Conservation (phyloP, 1,140 invertebrate genomes). For the Physella acuta region DNA sequence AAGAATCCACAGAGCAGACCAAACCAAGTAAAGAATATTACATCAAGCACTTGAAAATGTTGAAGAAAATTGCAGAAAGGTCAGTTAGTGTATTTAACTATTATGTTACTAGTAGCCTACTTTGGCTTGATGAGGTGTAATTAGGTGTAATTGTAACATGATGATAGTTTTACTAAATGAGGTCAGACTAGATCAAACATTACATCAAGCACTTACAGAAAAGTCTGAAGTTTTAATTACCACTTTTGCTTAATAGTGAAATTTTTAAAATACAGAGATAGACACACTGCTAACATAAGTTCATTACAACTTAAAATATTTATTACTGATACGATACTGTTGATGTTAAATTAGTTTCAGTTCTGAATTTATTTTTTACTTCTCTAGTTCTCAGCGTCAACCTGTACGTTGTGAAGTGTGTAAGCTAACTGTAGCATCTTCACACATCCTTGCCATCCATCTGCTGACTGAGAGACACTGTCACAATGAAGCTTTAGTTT, state of each 20-base stretch:
- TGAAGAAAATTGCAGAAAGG: slow-evolving; percentile 13
- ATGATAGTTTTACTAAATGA: no score
- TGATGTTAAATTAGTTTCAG: neutral
- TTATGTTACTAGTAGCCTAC: no score
- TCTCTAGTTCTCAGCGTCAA: slow-evolving; percentile 17
- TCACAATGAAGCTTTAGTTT: slow-evolving; percentile 24
- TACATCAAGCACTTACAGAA: no score
- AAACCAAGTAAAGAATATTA: neutral
- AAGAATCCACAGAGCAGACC: neutral
- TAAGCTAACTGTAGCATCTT: slow-evolving; percentile 31
- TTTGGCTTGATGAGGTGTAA: no score
- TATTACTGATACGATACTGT: neutral
- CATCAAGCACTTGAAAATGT: neutral
- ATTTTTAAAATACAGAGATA: neutral
- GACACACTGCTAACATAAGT: neutral
- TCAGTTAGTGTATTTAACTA: no score
- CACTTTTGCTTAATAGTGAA: no score
- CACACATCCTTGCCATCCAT: slow-evolving; percentile 38
- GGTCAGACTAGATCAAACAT: no score
- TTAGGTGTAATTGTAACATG: no score
- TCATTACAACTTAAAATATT: neutral
- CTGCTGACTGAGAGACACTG: slow-evolving; percentile 36
- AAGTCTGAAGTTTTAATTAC: no score
- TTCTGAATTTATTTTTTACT: neutral
- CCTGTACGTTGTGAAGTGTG: slow-evolving; percentile 39